phyloP scores from a whole-genome alignment of 1,140 invertebrate genomes.

The Apocrypta bakeri region DNA sequence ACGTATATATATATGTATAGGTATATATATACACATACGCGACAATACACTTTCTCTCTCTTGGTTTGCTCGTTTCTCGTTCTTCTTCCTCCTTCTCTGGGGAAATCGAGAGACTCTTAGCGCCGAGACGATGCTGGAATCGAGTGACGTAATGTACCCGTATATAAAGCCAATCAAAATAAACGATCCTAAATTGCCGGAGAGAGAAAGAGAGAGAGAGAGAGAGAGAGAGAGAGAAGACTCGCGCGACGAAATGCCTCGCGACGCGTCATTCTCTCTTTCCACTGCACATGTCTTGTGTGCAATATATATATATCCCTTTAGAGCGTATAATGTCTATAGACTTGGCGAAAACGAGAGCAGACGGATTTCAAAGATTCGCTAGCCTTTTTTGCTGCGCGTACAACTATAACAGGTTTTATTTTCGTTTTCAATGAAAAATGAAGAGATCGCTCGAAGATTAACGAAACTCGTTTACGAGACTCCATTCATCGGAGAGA shows the following conservation, averaged over 20 bases:
- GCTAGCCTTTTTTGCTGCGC: neutral
- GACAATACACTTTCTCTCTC: neutral
- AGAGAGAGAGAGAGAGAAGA: neutral
- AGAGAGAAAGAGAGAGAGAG: neutral
- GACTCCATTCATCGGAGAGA: neutral
- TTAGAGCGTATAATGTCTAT: neutral
- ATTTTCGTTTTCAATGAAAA: slow-evolving; percentile 8
- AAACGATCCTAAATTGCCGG: slow-evolving; percentile 49
- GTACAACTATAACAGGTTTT: neutral
- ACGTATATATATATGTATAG: neutral
- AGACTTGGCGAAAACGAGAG: neutral
- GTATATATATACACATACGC: neutral
- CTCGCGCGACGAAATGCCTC: neutral
- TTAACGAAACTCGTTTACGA: slow-evolving; percentile 28
- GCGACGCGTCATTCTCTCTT: neutral
- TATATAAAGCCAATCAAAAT: slow-evolving; percentile 50
- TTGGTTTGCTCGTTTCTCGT: neutral
- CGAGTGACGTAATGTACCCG: slow-evolving; percentile 37
- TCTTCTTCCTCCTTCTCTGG: neutral
- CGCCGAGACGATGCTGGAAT: neutral
- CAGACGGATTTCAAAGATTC: neutral
- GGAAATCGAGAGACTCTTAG: slow-evolving; percentile 34
- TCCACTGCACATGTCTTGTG: neutral
- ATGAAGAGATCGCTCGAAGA: neutral
- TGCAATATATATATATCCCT: neutral